Percentiles rank a stretch among this genome's conserved stretches.
Conservation (phyloP, 2,113 vertebrate species). For the Tauraco erythrolophus region DNA sequence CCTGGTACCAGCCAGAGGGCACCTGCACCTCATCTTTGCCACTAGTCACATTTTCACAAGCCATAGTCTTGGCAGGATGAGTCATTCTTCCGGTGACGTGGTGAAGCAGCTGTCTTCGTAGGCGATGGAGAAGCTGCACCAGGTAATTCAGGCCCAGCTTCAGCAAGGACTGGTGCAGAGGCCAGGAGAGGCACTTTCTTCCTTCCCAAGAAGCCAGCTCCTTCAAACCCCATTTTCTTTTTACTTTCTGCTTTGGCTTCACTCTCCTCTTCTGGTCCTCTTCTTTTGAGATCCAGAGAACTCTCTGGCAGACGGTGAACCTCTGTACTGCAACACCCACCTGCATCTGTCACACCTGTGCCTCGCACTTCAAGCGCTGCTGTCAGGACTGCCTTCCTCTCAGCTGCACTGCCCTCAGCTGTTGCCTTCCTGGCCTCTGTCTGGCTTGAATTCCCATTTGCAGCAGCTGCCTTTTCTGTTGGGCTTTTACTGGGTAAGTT, state of each 20-base stretch:
- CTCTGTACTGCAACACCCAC: conserved; percentile 65
- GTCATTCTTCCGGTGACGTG: conserved; percentile 88
- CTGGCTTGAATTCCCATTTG: conserved; percentile 64
- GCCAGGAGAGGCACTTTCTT: conserved; percentile 86
- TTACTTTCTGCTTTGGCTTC: conserved; percentile 79
- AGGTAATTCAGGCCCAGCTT: conserved; percentile 88
- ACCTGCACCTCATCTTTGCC: background rate
- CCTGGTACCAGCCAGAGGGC: conserved; percentile 11
- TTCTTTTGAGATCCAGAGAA: conserved; percentile 80
- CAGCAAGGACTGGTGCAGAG: conserved; percentile 80
- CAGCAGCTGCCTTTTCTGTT: conserved; percentile 75
- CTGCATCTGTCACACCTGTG: conserved; percentile 64
- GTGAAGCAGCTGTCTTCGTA: conserved; percentile 89
- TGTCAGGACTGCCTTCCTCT: conserved; percentile 73
- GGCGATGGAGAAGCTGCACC: conserved; percentile 89
- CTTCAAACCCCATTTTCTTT: conserved; percentile 88
- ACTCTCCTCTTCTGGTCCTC: conserved; percentile 81
- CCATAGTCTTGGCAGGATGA: conserved; percentile 85
- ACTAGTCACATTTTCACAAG: conserved; percentile 71
- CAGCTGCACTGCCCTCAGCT: conserved; percentile 73
- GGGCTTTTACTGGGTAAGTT: conserved; percentile 78
- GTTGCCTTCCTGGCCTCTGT: conserved; percentile 73
- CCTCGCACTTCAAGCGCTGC: conserved; percentile 73
- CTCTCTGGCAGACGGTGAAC: conserved; percentile 75
- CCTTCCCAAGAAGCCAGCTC: conserved; percentile 85